Percentiles rank a stretch among this genome's conserved stretches.
Conservation (phyloP, 1,140 invertebrate species). For the Penaeus vannamei region DNA sequence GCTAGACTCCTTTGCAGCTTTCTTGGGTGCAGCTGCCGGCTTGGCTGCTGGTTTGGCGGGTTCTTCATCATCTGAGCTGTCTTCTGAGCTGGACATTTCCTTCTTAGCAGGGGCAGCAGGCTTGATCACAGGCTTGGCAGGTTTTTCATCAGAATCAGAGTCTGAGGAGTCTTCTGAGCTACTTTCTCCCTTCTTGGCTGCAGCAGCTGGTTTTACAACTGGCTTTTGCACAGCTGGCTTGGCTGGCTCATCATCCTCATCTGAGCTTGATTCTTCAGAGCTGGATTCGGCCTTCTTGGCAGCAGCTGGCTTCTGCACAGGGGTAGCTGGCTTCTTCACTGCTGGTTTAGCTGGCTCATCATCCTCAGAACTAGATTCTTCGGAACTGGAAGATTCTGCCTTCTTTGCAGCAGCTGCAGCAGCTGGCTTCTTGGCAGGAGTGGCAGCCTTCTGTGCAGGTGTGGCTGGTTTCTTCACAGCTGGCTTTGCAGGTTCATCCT, state of each 20-base stretch:
- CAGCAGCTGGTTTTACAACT: constrained; percentile 19
- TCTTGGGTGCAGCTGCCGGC: background rate
- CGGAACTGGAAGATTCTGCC: constrained; percentile 50
- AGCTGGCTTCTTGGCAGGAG: constrained; percentile 21
- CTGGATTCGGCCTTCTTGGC: constrained; percentile 37
- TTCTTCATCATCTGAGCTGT: constrained; percentile 37
- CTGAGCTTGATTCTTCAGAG: constrained; percentile 48
- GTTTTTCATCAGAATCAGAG: too few relatives aligned
- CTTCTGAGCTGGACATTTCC: background rate
- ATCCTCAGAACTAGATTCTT: constrained; percentile 57
- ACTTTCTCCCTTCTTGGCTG: constrained; percentile 18
- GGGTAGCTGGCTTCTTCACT: background rate
- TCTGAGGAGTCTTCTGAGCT: constrained; percentile 38
- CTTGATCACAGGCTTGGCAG: too few relatives aligned
- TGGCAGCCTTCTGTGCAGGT: constrained; percentile 19
- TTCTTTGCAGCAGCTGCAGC: constrained; percentile 57
- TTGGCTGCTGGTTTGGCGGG: background rate
- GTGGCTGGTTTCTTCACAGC: constrained; percentile 55
- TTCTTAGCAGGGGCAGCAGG: too few relatives aligned
- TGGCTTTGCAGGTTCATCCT: constrained; percentile 52
- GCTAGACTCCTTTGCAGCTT: constrained; percentile 42
- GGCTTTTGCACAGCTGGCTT: constrained; percentile 23
- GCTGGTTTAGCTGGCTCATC: constrained; percentile 28
- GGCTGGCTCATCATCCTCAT: constrained; percentile 55
- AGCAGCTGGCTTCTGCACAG: constrained; percentile 24